Conservation (phyloP, 2,888 invertebrate species). For the Folsomia manolachei region DNA sequence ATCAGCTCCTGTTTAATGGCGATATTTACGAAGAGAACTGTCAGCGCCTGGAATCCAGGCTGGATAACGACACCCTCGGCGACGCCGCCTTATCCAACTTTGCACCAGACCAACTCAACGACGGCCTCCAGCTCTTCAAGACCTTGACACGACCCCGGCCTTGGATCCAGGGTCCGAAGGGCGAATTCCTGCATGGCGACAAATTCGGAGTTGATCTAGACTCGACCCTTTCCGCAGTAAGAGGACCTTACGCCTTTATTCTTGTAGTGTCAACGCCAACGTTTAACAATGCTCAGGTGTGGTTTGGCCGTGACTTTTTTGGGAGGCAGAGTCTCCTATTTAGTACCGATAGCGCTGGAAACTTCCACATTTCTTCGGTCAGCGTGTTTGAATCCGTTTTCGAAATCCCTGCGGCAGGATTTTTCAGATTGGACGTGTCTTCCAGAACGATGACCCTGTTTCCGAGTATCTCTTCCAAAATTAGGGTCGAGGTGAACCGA, state of each 20-base stretch:
- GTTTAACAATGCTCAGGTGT: conserved; percentile 61
- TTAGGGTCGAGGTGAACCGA: background rate
- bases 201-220: background rate
- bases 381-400: conserved; percentile 33
- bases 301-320: conserved; percentile 80
- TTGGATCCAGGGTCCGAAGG: too few species aligned
- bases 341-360: conserved; percentile 43
- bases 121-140: conserved; percentile 32
- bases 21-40: conserved; percentile 68
- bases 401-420: conserved; percentile 55
- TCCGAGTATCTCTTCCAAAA: background rate
- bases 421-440: conserved; percentile 53
- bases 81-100: conserved; percentile 8
- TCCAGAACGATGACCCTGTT: background rate
- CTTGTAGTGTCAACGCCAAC: conserved; percentile 67
- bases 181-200: too few species aligned
- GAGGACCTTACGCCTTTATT: conserved; percentile 82
- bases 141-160: conserved; percentile 17
- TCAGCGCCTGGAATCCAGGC: too few species aligned
- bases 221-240: conserved; percentile 60
- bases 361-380: conserved; percentile 52
- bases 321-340: conserved; percentile 80
- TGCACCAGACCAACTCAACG: conserved; percentile 18
- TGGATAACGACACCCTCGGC: too few species aligned
- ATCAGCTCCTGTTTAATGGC: conserved; percentile 80